These are phyloP conservation scores for Nomada fabriciana DNA, from an alignment of 2,888 invertebrate genomes.

Conservation along the genomic window DNA sequence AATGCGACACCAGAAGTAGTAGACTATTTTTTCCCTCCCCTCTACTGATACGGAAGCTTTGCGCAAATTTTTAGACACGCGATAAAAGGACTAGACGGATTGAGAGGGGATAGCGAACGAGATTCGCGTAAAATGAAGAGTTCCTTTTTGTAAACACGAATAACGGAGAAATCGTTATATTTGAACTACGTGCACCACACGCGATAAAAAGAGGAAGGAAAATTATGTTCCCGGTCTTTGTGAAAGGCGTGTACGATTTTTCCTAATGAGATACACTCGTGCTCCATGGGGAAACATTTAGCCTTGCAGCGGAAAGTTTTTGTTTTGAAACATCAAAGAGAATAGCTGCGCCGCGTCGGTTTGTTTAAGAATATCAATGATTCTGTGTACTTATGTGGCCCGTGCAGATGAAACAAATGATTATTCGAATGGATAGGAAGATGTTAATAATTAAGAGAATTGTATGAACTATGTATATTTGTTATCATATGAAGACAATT, in stretches of 20 bases:
- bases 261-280: conserved; percentile 49
- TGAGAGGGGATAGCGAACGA: conserved; percentile 38
- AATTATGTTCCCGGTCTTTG: conserved; percentile 41
- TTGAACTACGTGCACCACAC: conserved; percentile 43
- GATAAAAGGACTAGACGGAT: conserved; percentile 53
- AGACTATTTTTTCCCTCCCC: conserved; percentile 27
- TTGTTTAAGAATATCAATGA: background rate
- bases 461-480: background rate
- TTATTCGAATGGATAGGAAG: background rate
- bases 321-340: conserved; percentile 32
- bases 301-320: conserved; percentile 18
- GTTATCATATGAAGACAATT: too few species aligned
- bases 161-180: conserved; percentile 54
- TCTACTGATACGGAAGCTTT: conserved; percentile 54
- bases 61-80: conserved; percentile 67
- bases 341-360: background rate
- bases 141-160: conserved; percentile 54
- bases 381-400: background rate
- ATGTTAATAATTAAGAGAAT: background rate
- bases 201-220: conserved; percentile 19
- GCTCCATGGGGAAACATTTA: conserved; percentile 21
- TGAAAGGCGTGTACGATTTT: conserved; percentile 29
- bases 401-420: background rate
- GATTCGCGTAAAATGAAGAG: conserved; percentile 72
- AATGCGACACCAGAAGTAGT: conserved; percentile 36